These are phyloP conservation scores for Cephus cinctus DNA, from an alignment of 1,140 invertebrate species.

Conservation along the genomic window DNA sequence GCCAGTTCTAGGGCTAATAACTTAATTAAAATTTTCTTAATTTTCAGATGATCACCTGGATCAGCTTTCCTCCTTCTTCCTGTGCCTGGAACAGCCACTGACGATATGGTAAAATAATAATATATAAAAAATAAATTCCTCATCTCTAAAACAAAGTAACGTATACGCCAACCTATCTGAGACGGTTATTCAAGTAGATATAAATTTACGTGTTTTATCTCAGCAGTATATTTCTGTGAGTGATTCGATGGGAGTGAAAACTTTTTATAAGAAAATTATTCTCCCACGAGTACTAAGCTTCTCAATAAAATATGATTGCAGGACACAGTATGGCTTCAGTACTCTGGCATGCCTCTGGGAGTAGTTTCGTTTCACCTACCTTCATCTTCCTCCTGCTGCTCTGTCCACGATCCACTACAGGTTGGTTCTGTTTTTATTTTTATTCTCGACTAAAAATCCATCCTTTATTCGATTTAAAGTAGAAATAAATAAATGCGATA, in stretches of 20 bases:
- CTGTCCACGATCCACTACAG: constrained; percentile 64
- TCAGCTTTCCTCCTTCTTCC: constrained; percentile 43
- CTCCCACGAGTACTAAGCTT: constrained; percentile 1
- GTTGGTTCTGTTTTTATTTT: constrained; percentile 36
- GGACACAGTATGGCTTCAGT: constrained; percentile 81
- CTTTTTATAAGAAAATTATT: constrained; percentile 18
- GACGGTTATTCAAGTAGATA: no score
- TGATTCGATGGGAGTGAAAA: not conserved
- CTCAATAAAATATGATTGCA: constrained; percentile 42
- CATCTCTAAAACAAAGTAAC: no score
- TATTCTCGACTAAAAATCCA: not conserved
- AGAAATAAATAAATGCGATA: no score
- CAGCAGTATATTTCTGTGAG: not conserved
- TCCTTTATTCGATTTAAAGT: no score
- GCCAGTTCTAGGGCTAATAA: not conserved
- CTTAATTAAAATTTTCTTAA: not conserved
- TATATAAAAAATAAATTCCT: no score
- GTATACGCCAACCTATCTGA: no score
- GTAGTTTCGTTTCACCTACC: constrained; percentile 63
- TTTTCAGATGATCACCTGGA: constrained; percentile 49
- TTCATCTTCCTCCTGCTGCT: constrained; percentile 68
- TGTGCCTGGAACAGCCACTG: constrained; percentile 53
- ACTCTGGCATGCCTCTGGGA: constrained; percentile 77
- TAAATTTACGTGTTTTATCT: constrained; percentile 1
- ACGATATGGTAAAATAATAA: constrained; percentile 61